A percentile compares a stretch with the other conserved stretches of the same genome.
Evolutionary conservation across 37 sponge, comb jelly and placozoan genomes (phyloP).

Genomic region (Geodia barretti): DNA sequence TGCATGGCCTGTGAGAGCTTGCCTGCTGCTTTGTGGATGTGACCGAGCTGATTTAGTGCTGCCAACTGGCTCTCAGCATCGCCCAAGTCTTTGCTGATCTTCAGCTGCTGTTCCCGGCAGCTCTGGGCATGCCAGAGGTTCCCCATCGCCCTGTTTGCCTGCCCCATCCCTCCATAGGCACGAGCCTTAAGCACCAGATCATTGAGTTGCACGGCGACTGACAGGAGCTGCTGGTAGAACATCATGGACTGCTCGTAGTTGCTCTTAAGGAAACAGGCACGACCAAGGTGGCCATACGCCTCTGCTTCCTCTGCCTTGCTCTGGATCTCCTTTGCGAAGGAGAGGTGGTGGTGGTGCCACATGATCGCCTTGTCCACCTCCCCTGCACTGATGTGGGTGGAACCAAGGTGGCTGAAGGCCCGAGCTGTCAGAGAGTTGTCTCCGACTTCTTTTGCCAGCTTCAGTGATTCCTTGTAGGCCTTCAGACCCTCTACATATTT

Average conservation of each 20-base stretch:
- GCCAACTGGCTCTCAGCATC: constrained; percentile 54
- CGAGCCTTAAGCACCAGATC: constrained; percentile 79
- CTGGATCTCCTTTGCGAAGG: constrained; percentile 73
- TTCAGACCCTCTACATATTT: constrained; percentile 62
- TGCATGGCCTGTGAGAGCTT: constrained; percentile 88
- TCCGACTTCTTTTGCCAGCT: constrained; percentile 47
- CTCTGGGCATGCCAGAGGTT: constrained; percentile 84
- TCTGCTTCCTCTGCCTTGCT: constrained; percentile 82
- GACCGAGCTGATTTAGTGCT: constrained; percentile 78
- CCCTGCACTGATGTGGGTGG: constrained; percentile 13
- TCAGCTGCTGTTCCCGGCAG: constrained; percentile 88
- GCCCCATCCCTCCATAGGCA: constrained; percentile 93
- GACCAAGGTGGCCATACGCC: constrained; percentile 80
- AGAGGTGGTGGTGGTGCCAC: constrained; percentile 81
- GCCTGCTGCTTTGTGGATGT: constrained; percentile 75
- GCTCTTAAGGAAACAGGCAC: constrained; percentile 53
- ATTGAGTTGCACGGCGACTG: constrained; percentile 76
- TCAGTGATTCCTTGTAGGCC: constrained; percentile 79
- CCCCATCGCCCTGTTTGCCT: constrained; percentile 79
- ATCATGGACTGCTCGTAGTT: constrained; percentile 80
- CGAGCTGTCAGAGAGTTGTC: constrained; percentile 54
- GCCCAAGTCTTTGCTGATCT: constrained; percentile 62
- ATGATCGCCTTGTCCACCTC: constrained; percentile 81
- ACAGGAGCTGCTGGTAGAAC: constrained; percentile 86
- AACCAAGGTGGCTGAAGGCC: constrained; percentile 40